Evolutionary conservation across 2,113 vertebrate genomes (phyloP).

Genomic region (Melanostigma gelatinosum): DNA sequence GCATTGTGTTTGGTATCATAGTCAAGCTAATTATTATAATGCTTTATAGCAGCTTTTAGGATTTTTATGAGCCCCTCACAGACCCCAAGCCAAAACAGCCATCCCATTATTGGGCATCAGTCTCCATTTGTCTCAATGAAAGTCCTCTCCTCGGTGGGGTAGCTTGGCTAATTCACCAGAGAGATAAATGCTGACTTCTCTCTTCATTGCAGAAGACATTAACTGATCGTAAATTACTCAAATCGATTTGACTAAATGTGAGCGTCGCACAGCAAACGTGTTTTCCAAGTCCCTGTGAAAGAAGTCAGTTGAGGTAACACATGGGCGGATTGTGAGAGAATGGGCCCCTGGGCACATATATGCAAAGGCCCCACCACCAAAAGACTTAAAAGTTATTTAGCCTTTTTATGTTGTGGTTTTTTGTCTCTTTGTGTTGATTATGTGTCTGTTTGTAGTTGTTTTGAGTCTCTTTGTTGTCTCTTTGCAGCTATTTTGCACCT

Average conservation of each 20-base stretch:
- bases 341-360: too few species aligned
- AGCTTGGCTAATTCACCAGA: constrained; percentile 7
- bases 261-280: neutral
- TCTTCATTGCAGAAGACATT: neutral
- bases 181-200: neutral
- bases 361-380: too few species aligned
- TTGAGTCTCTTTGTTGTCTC: neutral
- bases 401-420: too few species aligned
- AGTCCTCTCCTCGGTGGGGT: neutral
- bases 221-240: neutral
- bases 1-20: constrained; percentile 37
- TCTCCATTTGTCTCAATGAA: constrained; percentile 40
- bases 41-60: constrained; percentile 49
- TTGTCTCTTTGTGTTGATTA: too few species aligned
- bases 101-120: constrained; percentile 47
- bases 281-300: neutral
- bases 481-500: too few species aligned
- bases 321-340: too few species aligned
- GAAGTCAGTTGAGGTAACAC: neutral
- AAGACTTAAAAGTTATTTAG: too few species aligned
- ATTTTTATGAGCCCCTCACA: constrained; percentile 21
- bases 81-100: constrained; percentile 48
- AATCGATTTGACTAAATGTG: neutral
- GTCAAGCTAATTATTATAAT: constrained; percentile 48
- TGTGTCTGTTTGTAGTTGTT: too few species aligned